These are phyloP conservation scores for Lasioglossum figueresi DNA, from an alignment of 2,888 invertebrate genomes.

Conservation along the genomic window DNA sequence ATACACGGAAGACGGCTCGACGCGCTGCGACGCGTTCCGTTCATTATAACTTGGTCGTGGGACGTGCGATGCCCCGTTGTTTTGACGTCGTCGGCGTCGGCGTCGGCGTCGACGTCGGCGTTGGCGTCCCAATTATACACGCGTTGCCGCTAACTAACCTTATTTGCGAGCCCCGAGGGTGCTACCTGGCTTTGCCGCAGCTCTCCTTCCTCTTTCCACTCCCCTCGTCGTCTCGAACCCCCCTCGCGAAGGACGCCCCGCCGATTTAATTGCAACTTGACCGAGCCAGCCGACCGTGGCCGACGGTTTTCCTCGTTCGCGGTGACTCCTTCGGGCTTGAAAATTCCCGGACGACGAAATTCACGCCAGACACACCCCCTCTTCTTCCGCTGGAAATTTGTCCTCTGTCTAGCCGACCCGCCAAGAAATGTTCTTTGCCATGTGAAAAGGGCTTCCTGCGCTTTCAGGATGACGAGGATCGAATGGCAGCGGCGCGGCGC, in stretches of 20 bases:
- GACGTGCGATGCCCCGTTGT: constrained; percentile 73
- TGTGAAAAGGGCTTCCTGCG: constrained; percentile 10
- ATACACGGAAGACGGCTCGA: constrained; percentile 42
- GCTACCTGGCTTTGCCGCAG: constrained; percentile 43
- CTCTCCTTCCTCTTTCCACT: not conserved
- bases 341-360: constrained; percentile 32
- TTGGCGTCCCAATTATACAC: constrained; percentile 79
- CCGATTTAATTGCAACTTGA: constrained; percentile 78
- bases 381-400: constrained; percentile 14
- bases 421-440: not conserved
- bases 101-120: constrained; percentile 73
- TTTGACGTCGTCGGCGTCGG: constrained; percentile 73
- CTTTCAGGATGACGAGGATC: not conserved
- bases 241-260: constrained; percentile 46
- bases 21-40: constrained; percentile 58
- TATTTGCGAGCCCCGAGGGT: constrained; percentile 76
- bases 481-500: not conserved
- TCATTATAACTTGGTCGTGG: constrained; percentile 79
- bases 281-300: constrained; percentile 63
- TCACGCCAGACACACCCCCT: not conserved
- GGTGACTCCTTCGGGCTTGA: constrained; percentile 31
- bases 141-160: constrained; percentile 81
- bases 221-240: not conserved
- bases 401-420: not conserved
- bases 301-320: constrained; percentile 30